Percentiles rank a stretch among this genome's conserved stretches.
These are phyloP conservation scores for Vicugna pacos DNA, from an alignment of 2,113 vertebrate genomes.

Conservation along the genomic window DNA sequence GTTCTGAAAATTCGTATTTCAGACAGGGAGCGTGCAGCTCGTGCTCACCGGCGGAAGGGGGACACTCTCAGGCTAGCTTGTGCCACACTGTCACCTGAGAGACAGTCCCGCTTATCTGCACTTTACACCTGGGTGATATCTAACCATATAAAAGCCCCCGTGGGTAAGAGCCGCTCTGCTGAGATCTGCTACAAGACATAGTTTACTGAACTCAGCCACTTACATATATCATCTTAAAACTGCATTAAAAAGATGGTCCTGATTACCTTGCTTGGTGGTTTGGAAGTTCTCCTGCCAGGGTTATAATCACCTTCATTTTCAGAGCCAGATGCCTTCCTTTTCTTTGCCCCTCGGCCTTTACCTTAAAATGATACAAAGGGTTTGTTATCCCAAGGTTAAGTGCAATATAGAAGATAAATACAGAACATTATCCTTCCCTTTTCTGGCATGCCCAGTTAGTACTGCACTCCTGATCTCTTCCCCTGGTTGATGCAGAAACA, in stretches of 20 bases:
- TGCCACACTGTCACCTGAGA: not conserved
- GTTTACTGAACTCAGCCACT: not conserved
- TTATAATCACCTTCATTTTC: constrained; percentile 96
- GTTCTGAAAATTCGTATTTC: not conserved
- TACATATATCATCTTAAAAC: not conserved
- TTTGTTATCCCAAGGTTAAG: not conserved
- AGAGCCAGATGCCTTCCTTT: constrained; percentile 96
- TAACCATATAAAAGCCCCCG: not conserved
- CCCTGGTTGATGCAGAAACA: not conserved
- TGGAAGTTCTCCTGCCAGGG: constrained; percentile 92
- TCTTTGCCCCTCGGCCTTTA: constrained; percentile 95
- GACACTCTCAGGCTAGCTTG: not conserved
- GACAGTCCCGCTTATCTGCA: not conserved
- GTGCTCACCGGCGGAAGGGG: not conserved
- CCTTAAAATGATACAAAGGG: constrained; percentile 82
- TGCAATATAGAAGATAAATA: not conserved
- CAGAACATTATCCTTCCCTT: not conserved
- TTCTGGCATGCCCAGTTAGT: not conserved
- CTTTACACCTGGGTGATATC: not conserved
- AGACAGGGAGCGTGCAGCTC: not conserved
- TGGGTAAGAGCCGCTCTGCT: not conserved
- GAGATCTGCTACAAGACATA: not conserved
- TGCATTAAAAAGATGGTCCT: not conserved
- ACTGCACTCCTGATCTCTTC: not conserved
- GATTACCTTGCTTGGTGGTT: constrained; percentile 88